Percentiles rank a stretch among this genome's conserved stretches.
Evolutionary conservation across 2,888 invertebrate species (phyloP).

Genomic region (Ophonus ardosiacus): DNA sequence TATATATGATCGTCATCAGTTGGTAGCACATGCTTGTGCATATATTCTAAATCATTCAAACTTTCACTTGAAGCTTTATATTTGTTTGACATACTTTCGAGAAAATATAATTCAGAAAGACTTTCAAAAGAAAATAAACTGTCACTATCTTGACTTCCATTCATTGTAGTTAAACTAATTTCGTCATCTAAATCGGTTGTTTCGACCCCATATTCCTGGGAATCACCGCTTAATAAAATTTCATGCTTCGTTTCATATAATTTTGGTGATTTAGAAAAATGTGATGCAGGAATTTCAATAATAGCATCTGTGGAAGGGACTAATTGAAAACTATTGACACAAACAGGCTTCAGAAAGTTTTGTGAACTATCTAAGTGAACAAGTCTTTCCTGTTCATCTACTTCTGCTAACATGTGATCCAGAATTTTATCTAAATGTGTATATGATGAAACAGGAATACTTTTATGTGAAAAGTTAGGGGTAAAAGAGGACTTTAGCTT

Average conservation of each 20-base stretch:
- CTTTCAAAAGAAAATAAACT: slow-evolving; percentile 56
- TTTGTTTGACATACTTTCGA: slow-evolving; percentile 44
- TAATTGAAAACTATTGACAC: slow-evolving; percentile 73
- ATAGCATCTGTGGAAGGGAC: slow-evolving; percentile 73
- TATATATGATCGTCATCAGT: slow-evolving; percentile 55
- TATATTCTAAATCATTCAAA: slow-evolving; percentile 31
- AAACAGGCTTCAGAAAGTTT: slow-evolving; percentile 66
- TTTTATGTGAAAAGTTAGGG: slow-evolving; percentile 20
- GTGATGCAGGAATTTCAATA: slow-evolving; percentile 72
- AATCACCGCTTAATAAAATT: slow-evolving; percentile 68
- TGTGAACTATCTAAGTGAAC: slow-evolving; percentile 70
- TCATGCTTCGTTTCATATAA: slow-evolving; percentile 72
- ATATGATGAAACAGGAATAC: slow-evolving; percentile 69
- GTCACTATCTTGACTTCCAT: slow-evolving; percentile 34
- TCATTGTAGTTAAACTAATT: slow-evolving; percentile 22
- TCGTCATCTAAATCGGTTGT: slow-evolving; percentile 58
- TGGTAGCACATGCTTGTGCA: not conserved
- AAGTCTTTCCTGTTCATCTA: slow-evolving; percentile 73
- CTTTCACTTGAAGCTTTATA: slow-evolving; percentile 56
- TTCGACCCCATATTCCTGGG: slow-evolving; percentile 50
- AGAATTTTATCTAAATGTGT: slow-evolving; percentile 74
- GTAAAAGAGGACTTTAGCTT: slow-evolving; percentile 28
- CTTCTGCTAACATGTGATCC: slow-evolving; percentile 74
- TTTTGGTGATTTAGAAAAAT: slow-evolving; percentile 68
- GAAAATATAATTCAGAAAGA: slow-evolving; percentile 45